Base-by-base conservation (phyloP, 1,140 invertebrate genomes). In the Chironomus tepperi region DNA sequence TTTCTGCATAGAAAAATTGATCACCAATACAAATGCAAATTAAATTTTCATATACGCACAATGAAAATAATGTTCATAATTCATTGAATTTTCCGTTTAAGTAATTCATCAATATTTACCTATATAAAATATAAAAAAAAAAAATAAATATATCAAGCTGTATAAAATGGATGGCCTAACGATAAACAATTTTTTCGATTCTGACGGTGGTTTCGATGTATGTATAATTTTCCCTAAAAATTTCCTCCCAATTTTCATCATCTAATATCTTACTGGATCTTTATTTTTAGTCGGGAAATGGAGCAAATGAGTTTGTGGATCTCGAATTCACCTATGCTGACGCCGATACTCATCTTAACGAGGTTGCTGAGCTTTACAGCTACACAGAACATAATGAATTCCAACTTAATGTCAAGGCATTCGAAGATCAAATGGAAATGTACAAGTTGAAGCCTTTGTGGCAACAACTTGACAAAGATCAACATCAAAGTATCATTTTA, bases 311-410 rank as follows among this genome's bases (percentile, higher is more conserved):
- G 79, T 86, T 85, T 77, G 83, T 86, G 9, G 95, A 98, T 83
- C 85, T 98, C 76, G 94, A 98, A 78, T 98, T 97, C 85, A 81
- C 90, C 15, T 98, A 98, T 80, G 89, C 91, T 81, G 97, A 98
- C 84, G 90, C 94, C 43, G 97, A 99, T 82, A 87, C 85, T 21
- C 91, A 95, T 83, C 85, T 88, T 73, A 94, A 94, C 84, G 97
- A 99, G 88, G 94, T 98, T 77, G 90, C 96, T 64, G 96, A 99
- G 84, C 83, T 98, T 0, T 98, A 98, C 80, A 97, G 94, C 80
- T 99, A 99, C 81, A 97, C 96, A 0, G 97, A 99, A 83, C 93
- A 96, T 77, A 87, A 89, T 76, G 97, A 99, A 82, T 94, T 97
- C 80, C 88, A 91, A 76, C 84, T 89, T 73, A 98, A 98, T 85